phyloP scores from a whole-genome alignment of 2,888 invertebrate species.

The Exocentrus adspersus region DNA sequence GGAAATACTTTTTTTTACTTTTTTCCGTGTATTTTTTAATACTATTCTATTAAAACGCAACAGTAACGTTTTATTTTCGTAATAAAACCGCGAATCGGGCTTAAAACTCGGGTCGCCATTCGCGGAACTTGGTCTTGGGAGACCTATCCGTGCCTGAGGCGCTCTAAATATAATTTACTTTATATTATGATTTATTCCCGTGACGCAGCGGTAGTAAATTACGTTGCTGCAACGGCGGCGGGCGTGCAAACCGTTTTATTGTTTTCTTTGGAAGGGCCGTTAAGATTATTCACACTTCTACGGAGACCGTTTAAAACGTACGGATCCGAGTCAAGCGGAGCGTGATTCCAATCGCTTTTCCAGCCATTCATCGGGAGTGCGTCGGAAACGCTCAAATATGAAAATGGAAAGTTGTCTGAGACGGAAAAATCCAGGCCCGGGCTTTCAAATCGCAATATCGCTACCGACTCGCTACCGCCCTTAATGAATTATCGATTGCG shows the following conservation, averaged over 20 bases:
- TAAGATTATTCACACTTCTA: slow-evolving; percentile 38
- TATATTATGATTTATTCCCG: slow-evolving; percentile 25
- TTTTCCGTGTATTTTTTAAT: neutral
- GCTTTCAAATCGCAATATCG: slow-evolving; percentile 1
- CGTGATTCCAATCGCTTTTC: slow-evolving; percentile 24
- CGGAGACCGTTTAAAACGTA: slow-evolving; percentile 38
- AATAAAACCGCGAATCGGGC: too few species aligned
- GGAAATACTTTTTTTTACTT: slow-evolving; percentile 54
- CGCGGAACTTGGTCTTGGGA: too few species aligned
- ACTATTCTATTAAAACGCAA: neutral
- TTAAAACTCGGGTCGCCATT: too few species aligned
- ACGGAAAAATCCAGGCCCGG: neutral
- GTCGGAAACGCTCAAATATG: neutral
- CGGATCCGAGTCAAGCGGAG: slow-evolving; percentile 36
- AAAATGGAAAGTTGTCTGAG: neutral
- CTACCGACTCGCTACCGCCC: neutral
- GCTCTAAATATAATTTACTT: slow-evolving; percentile 28
- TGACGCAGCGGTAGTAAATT: slow-evolving; percentile 16
- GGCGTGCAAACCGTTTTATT: slow-evolving; percentile 21
- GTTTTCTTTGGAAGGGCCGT: slow-evolving; percentile 22
- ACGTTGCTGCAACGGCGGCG: slow-evolving; percentile 22
- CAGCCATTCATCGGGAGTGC: slow-evolving; percentile 6
- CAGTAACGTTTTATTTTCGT: neutral
- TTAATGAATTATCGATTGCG: neutral
- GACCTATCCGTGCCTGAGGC: too few species aligned